Evolutionary conservation across 2,797 vertebrate genomes (phyloP), one percentile per base, ranked within the genome.

Genomic region (Anguilla marmorata): DNA sequence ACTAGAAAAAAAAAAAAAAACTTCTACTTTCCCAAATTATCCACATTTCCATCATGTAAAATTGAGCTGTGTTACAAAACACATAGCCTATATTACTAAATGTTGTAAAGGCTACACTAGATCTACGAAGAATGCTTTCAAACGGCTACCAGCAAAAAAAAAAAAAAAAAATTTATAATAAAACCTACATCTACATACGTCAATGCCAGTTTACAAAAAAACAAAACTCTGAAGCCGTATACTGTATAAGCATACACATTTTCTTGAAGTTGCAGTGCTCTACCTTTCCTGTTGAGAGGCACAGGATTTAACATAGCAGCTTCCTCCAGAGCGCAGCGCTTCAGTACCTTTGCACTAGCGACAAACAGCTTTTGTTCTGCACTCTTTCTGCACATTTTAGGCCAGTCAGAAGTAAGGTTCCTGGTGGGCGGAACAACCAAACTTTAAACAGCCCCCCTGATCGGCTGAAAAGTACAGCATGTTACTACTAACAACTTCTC

Each of bases 361-460:
- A 95, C 94, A 95, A 94, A 94, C 95, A 94, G 94, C 95, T 94
- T 95, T 95, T 95, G 95, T 95, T 95, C 94, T 94, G 94, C 94
- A 94, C 93, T 94, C 93, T 93, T 95, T 95, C 95, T 95, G 95
- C 95, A 94, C 95, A 95, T 96, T 95, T 96, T 95, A 96, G 95
- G 95, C 95, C 95, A 95, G 94, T 95, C 93, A 93, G 95, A 95
- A 89, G 95, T 94, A 95, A 95, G 94, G 94, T 94, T 95, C 95
- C 95, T 95, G 95, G 95, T 96, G 95, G 95, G 95, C 94, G 94
- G 95, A 95, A 95, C 94, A 95, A 96, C 94, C 94, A 95, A 94
- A 95, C 95, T 95, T 94, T 95, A 94, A 95, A 95, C 95, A 95
- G 93, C 95, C 84, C 94, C 12, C 93, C 94, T 91, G 94, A 94